Conservation (phyloP, 2,888 invertebrate genomes). For the Trachelus troglodyta region DNA sequence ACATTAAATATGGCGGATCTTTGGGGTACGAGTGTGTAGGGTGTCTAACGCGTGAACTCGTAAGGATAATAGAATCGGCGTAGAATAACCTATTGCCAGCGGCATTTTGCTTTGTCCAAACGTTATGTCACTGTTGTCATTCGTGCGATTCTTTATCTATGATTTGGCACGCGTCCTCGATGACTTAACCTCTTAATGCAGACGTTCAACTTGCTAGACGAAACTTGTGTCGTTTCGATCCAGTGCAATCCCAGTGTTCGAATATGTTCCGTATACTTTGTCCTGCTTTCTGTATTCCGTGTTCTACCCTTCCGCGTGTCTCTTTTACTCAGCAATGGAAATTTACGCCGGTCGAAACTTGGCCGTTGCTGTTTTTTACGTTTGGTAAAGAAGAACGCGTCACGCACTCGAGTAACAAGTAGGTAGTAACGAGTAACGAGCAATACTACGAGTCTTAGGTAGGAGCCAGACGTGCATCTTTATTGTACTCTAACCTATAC, state of each 20-base stretch:
- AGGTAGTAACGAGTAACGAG: constrained; percentile 26
- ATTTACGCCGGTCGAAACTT: neutral
- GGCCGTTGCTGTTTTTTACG: neutral
- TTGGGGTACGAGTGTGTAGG: neutral
- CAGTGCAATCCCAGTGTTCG: neutral
- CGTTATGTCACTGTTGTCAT: neutral
- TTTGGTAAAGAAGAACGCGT: neutral
- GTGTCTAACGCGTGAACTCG: neutral
- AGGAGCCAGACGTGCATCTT: constrained; percentile 47
- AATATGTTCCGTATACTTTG: neutral
- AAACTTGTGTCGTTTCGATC: neutral
- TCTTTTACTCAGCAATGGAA: neutral
- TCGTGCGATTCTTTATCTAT: neutral
- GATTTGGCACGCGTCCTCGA: neutral
- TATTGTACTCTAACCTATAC: constrained; percentile 46
- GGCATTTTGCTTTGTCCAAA: neutral
- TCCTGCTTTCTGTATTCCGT: neutral
- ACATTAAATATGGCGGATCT: neutral
- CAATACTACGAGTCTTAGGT: constrained; percentile 41
- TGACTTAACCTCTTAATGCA: neutral
- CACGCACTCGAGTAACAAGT: neutral
- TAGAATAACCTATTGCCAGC: neutral
- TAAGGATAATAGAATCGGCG: neutral
- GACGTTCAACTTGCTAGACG: neutral
- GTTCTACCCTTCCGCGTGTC: neutral